Conservation (phyloP, 1,140 invertebrate genomes). For the Melipona quadrifasciata region DNA sequence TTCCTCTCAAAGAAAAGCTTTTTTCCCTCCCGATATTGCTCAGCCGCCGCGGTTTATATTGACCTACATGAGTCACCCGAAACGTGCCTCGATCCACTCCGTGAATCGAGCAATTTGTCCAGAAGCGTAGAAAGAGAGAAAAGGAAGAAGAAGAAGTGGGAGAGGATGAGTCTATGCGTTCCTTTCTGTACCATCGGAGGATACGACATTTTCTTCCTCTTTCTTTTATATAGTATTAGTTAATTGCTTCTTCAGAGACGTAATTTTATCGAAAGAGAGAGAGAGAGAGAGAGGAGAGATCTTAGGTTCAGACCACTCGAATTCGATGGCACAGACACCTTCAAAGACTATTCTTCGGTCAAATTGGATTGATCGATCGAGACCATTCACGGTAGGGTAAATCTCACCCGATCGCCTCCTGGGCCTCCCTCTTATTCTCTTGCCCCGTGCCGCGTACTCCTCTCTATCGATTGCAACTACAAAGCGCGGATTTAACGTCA, state of each 20-base stretch:
- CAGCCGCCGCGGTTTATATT: conserved; percentile 27
- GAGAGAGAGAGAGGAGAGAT: not conserved
- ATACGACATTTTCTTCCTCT: not conserved
- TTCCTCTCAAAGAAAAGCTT: conserved; percentile 20
- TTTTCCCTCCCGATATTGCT: conserved; percentile 28
- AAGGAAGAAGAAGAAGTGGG: not conserved
- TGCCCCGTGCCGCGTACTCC: no score
- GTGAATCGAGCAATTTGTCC: not conserved
- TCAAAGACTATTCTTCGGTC: not conserved
- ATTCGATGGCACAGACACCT: not conserved
- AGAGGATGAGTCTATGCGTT: not conserved
- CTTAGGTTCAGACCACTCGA: not conserved
- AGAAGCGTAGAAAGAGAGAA: not conserved
- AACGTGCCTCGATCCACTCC: conserved; percentile 7
- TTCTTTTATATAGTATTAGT: not conserved
- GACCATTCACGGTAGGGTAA: not conserved
- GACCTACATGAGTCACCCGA: conserved; percentile 19
- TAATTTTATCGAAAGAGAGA: not conserved
- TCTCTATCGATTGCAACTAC: not conserved
- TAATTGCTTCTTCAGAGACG: not conserved
- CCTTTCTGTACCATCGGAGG: not conserved
- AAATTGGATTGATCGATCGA: conserved; percentile 22
- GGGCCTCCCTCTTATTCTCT: not conserved
- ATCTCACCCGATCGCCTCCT: not conserved
- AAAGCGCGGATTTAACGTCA: not conserved